phyloP scores from a whole-genome alignment of 2,113 vertebrate genomes.

The Cyprinodon tularosa region DNA sequence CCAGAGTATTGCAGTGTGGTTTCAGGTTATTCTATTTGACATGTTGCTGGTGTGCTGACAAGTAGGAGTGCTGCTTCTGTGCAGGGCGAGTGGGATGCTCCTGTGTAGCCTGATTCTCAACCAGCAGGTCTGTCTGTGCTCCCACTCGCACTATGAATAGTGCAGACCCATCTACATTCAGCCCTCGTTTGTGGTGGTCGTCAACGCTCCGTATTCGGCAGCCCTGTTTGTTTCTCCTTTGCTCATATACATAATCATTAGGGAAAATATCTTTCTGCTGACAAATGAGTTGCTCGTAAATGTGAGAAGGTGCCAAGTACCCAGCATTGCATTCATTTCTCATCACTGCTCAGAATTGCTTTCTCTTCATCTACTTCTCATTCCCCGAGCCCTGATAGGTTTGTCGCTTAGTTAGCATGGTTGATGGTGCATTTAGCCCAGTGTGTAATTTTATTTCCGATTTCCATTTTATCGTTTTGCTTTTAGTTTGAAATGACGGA shows the following conservation, averaged over 20 bases:
- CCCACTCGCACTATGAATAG: conserved; percentile 20
- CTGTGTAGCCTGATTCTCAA: neutral
- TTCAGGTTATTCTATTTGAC: conserved; percentile 50
- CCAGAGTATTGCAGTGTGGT: conserved; percentile 17
- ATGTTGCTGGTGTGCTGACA: conserved; percentile 23
- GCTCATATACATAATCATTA: conserved; percentile 37
- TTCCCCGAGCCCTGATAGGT: conserved; percentile 58
- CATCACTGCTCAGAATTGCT: conserved; percentile 46
- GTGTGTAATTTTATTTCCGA: conserved; percentile 82
- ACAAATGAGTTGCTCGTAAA: conserved; percentile 34
- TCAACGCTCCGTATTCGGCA: conserved; percentile 25
- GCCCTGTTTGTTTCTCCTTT: neutral
- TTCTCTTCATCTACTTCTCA: conserved; percentile 41
- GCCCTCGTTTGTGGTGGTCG: conserved; percentile 10
- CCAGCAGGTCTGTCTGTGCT: conserved; percentile 24
- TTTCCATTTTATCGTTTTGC: conserved; percentile 73
- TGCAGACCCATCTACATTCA: conserved; percentile 38
- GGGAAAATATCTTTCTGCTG: conserved; percentile 47
- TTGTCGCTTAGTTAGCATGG: conserved; percentile 63
- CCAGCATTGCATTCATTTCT: conserved; percentile 38
- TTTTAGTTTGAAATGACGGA: conserved; percentile 74
- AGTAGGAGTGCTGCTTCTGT: conserved; percentile 16
- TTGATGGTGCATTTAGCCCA: conserved; percentile 77
- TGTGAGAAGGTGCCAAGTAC: conserved; percentile 26
- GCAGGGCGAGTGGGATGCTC: conserved; percentile 28